These are phyloP conservation scores for Agapetus fuscipes DNA, from an alignment of 2,888 invertebrate species.

Conservation along the genomic window DNA sequence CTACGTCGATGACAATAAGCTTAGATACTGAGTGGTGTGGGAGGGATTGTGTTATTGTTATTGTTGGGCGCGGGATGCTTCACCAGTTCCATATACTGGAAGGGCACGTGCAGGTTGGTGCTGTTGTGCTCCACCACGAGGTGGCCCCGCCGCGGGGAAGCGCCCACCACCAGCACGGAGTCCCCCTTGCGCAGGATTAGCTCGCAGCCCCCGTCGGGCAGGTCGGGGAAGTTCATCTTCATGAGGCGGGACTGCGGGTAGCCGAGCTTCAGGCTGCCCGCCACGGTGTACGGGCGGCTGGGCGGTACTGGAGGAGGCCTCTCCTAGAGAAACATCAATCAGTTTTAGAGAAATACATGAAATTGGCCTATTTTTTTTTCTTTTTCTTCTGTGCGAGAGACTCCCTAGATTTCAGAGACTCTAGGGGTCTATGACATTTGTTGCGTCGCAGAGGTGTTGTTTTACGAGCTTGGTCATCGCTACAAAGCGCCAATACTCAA, in stretches of 20 bases:
- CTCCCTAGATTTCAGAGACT: too few species aligned
- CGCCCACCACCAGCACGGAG: conserved; percentile 78
- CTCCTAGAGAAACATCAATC: conserved; percentile 47
- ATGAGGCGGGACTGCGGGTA: conserved; percentile 89
- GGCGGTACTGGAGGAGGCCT: conserved; percentile 88
- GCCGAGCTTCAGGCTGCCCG: conserved; percentile 81
- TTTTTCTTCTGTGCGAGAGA: too few species aligned
- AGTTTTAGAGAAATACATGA: neutral
- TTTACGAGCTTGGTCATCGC: too few species aligned
- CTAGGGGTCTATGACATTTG: too few species aligned
- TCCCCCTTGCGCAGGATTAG: conserved; percentile 51
- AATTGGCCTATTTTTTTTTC: too few species aligned
- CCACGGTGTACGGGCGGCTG: conserved; percentile 81
- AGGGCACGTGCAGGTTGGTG: conserved; percentile 67
- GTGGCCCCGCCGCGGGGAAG: conserved; percentile 77
- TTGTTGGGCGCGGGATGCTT: conserved; percentile 21
- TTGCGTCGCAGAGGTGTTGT: too few species aligned
- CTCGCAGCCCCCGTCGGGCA: conserved; percentile 34
- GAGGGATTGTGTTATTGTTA: conserved; percentile 11
- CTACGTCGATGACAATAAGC: too few species aligned
- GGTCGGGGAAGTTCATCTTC: conserved; percentile 78
- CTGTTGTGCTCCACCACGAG: conserved; percentile 76
- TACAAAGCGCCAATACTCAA: too few species aligned
- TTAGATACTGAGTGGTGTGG: conserved; percentile 20
- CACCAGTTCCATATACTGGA: conserved; percentile 69